Base-by-base conservation (phyloP, 2,888 invertebrate genomes). In the Drosophila atroscutellata region DNA sequence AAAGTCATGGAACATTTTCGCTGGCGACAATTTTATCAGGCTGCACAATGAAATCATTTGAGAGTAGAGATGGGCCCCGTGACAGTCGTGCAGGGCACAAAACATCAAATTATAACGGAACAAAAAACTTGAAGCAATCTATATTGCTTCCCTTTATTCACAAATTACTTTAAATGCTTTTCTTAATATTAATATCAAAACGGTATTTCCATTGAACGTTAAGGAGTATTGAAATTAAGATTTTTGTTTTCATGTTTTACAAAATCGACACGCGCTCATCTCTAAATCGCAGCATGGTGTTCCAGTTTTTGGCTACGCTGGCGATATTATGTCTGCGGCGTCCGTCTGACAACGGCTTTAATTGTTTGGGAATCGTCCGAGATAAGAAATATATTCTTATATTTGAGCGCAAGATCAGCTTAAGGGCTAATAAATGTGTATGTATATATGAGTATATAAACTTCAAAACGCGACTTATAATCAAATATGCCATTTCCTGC, bases 1-100 rank as follows among this genome's bases (percentile, higher is more conserved):
- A 91, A 91, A 91, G 91, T 80, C 86, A 72, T 64, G 83, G 74
- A 72, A 76, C 78, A 84, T 89, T 83, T 83, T 82, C 76, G 83
- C 86, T 91, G 91, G 91, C 91, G 91, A 91, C 91, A 91, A 91
- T 91, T 91, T 91, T 91, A 91, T 91, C 91, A 56, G 84, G 86
- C 89, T 85, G 77, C 83, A 84, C 89, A 91, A 85, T 88, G 84
- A 90, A 90, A 90, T 89, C 76, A 78, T 72, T 78, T 66, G 49
- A 65, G 60, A 57, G 20, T 74, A 63, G 63, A 70, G 70, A 50
- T 66, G 77, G 60, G 60, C 58, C 58, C 49, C 74, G 24, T 20
- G 18, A 18, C 36, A 39, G 47, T 11, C 42, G 56, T 56, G 39
- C 13, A 30, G 13, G 30, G 15, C n/a, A 28, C 39, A n/a, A 39